phyloP scores from a whole-genome alignment of 2,888 invertebrate species.

The Drosophila neotestacea region DNA sequence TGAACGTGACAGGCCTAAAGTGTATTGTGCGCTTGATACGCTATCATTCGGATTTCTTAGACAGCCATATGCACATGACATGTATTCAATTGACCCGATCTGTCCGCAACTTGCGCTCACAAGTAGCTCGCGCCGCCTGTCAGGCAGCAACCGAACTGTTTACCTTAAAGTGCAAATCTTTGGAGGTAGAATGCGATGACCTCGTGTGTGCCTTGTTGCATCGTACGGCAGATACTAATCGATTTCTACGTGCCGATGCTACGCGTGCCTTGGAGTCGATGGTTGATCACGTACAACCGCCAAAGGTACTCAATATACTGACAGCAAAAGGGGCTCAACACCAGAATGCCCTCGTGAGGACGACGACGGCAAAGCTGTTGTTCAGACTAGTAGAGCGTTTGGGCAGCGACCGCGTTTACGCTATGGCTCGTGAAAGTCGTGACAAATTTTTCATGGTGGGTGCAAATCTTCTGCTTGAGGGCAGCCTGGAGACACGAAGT shows the following conservation, averaged over 20 bases:
- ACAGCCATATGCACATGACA: constrained; percentile 89
- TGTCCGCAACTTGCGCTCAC: constrained; percentile 95
- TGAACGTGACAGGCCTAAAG: constrained; percentile 90
- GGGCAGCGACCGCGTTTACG: constrained; percentile 90
- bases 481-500: constrained; percentile 93
- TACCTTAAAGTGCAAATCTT: constrained; percentile 86
- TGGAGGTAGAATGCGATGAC: constrained; percentile 93
- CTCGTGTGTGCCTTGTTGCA: constrained; percentile 92
- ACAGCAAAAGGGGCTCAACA: constrained; percentile 91
- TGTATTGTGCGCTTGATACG: constrained; percentile 89
- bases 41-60: constrained; percentile 88
- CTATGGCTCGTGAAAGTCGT: constrained; percentile 91
- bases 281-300: constrained; percentile 91
- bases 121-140: constrained; percentile 96
- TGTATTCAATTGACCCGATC: constrained; percentile 91
- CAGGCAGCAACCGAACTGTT: constrained; percentile 93
- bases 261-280: constrained; percentile 91
- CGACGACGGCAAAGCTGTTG: constrained; percentile 92
- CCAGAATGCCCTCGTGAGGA: constrained; percentile 94
- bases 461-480: constrained; percentile 94
- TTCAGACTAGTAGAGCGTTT: constrained; percentile 90
- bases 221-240: constrained; percentile 96
- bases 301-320: constrained; percentile 89
- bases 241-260: constrained; percentile 96
- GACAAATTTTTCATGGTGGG: constrained; percentile 92